Conservation (phyloP, 1,140 invertebrate species). For the Linepithema humile region DNA sequence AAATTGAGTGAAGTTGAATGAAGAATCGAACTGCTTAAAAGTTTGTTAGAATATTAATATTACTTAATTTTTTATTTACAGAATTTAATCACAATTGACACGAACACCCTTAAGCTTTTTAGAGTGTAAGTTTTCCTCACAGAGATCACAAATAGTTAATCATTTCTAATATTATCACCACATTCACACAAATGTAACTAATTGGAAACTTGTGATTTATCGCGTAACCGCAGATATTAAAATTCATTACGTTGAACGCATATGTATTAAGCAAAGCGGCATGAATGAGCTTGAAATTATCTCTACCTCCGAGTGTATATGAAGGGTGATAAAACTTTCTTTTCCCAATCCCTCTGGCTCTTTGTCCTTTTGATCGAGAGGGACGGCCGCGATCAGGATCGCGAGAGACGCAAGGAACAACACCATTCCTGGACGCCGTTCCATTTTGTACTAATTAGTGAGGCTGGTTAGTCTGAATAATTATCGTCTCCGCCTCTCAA, state of each 20-base stretch:
- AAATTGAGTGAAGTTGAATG: no score
- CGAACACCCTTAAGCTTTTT: not conserved
- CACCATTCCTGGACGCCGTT: constrained; percentile 8
- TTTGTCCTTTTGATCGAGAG: not conserved
- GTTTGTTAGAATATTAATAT: not conserved
- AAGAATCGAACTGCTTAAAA: not conserved
- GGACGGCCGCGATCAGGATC: not conserved
- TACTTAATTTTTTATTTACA: not conserved
- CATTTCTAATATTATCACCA: not conserved
- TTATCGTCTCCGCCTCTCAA: constrained; percentile 10
- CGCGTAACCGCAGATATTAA: not conserved
- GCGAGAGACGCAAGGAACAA: not conserved
- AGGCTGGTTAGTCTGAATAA: not conserved
- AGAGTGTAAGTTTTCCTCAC: not conserved
- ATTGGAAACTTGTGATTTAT: not conserved
- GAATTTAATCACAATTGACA: not conserved
- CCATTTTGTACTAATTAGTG: constrained; percentile 51
- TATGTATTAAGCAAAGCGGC: no score
- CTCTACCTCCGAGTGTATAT: constrained; percentile 32
- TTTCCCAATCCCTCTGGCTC: constrained; percentile 4
- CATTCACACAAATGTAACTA: not conserved
- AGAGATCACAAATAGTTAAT: not conserved
- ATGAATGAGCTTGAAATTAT: constrained; percentile 14
- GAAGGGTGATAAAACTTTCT: not conserved
- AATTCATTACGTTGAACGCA: not conserved